Conservation (phyloP, 1,140 invertebrate genomes). For the Telenomus remus region DNA sequence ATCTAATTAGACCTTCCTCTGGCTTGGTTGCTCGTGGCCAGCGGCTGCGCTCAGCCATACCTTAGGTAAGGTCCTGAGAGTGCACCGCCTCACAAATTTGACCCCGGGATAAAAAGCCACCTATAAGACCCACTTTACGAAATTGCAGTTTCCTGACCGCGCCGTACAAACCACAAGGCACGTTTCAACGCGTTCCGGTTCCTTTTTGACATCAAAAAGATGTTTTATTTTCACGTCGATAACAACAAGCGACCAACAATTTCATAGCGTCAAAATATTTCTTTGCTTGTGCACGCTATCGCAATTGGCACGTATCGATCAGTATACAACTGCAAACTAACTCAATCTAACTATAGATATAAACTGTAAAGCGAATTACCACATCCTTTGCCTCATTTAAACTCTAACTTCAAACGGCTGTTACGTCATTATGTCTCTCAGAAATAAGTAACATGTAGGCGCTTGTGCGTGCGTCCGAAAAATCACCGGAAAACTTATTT, state of each 20-base stretch:
- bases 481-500: constrained; percentile 22
- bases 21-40: constrained; percentile 38
- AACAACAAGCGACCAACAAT: too few relatives aligned
- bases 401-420: constrained; percentile 45
- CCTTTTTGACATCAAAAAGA: constrained; percentile 52
- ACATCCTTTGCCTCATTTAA: constrained; percentile 50
- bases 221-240: too few relatives aligned
- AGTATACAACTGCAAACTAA: constrained; percentile 53
- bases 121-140: constrained; percentile 68
- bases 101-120: constrained; percentile 66
- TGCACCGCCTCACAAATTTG: constrained; percentile 62
- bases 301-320: constrained; percentile 56
- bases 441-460: constrained; percentile 42
- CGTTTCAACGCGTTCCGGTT: constrained; percentile 55
- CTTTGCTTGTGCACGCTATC: constrained; percentile 44
- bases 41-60: constrained; percentile 33
- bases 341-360: constrained; percentile 56
- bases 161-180: constrained; percentile 45
- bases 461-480: constrained; percentile 27
- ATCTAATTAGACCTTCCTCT: constrained; percentile 72
- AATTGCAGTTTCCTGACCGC: constrained; percentile 73
- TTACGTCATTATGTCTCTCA: constrained; percentile 45
- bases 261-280: constrained; percentile 44
- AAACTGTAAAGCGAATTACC: constrained; percentile 58
- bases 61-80: constrained; percentile 51